Percentiles rank a stretch among this genome's conserved stretches.
phyloP scores from a whole-genome alignment of 2,888 invertebrate species.

The Morpho deidamia region DNA sequence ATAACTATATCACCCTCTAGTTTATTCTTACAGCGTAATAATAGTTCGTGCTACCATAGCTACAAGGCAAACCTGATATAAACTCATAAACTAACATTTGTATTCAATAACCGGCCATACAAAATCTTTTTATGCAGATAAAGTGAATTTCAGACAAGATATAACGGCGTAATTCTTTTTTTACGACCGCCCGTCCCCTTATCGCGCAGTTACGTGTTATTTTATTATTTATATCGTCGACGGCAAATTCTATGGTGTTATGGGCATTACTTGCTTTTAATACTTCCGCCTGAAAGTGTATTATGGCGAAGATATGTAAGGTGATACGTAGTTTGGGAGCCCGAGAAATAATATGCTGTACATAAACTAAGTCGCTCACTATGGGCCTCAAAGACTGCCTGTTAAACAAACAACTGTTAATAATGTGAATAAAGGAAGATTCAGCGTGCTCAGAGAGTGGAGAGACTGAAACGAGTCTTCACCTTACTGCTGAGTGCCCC shows the following conservation, averaged over 20 bases:
- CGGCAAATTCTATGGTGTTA: conserved; percentile 27
- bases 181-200: conserved; percentile 31
- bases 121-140: conserved; percentile 29
- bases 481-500: too few relatives aligned
- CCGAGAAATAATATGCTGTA: too few relatives aligned
- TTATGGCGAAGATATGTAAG: background rate
- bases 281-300: conserved; percentile 28
- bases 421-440: too few relatives aligned
- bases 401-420: too few relatives aligned
- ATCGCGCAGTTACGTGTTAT: conserved; percentile 31
- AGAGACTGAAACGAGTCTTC: too few relatives aligned
- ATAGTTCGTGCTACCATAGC: too few relatives aligned
- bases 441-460: too few relatives aligned
- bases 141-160: conserved; percentile 30
- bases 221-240: conserved; percentile 33
- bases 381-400: too few relatives aligned
- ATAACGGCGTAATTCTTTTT: conserved; percentile 38
- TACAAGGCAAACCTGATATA: conserved; percentile 27
- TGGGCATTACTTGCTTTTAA: conserved; percentile 24
- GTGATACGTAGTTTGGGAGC: too few relatives aligned
- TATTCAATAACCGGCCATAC: conserved; percentile 16
- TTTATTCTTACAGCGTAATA: too few relatives aligned
- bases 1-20: too few relatives aligned
- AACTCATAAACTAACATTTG: conserved; percentile 19
- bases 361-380: too few relatives aligned